phyloP scores from a whole-genome alignment of 2,888 invertebrate genomes.

The Caenorhabditis virilis region DNA sequence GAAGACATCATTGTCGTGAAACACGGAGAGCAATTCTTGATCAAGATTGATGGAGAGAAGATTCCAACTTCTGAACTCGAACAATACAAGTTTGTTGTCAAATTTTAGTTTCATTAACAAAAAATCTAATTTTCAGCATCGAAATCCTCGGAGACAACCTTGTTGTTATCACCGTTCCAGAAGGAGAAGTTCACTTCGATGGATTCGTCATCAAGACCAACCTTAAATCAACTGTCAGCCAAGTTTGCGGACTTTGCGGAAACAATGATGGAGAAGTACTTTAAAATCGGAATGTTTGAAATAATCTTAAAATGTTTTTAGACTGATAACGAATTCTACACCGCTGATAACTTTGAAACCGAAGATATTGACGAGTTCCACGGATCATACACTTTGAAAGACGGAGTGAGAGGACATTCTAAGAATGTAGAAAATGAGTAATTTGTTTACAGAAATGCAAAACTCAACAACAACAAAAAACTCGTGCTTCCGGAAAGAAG shows the following conservation, averaged over 20 bases:
- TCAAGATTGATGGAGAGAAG: constrained; percentile 44
- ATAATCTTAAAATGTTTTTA: constrained; percentile 6
- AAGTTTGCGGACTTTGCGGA: constrained; percentile 66
- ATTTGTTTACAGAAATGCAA: constrained; percentile 19
- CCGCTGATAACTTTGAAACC: constrained; percentile 49
- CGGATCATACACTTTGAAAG: constrained; percentile 53
- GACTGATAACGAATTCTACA: constrained; percentile 54
- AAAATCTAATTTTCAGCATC: constrained; percentile 1
- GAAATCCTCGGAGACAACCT: constrained; percentile 26
- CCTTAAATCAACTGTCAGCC: constrained; percentile 38
- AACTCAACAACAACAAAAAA: constrained; percentile 23
- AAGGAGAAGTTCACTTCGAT: constrained; percentile 58
- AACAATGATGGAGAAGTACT: constrained; percentile 57
- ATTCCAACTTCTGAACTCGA: background rate
- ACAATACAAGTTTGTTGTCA: background rate
- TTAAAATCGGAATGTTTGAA: background rate
- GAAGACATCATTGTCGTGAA: constrained; percentile 22
- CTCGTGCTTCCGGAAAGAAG: background rate
- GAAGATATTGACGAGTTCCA: constrained; percentile 61
- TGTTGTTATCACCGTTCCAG: constrained; percentile 44
- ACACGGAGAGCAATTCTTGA: constrained; percentile 14
- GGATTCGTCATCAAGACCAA: constrained; percentile 54
- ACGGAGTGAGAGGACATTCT: constrained; percentile 12
- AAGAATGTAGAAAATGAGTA: constrained; percentile 17
- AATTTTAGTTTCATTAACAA: background rate